phyloP scores from a whole-genome alignment of 2,888 invertebrate genomes.

The Danaus chrysippus region DNA sequence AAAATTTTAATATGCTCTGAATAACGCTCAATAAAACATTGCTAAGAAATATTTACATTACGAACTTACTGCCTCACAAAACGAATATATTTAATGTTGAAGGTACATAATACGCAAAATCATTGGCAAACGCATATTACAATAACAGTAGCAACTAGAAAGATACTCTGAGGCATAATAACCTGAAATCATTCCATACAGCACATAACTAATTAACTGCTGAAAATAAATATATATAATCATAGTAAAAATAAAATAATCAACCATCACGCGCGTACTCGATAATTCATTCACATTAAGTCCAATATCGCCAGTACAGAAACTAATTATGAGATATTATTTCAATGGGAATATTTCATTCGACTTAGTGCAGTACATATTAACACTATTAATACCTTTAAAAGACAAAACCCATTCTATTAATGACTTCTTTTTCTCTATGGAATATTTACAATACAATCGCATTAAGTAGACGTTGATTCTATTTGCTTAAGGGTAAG shows the following conservation, averaged over 20 bases:
- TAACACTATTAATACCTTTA: too few relatives aligned
- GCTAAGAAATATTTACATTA: constrained; percentile 5
- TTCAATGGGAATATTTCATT: too few relatives aligned
- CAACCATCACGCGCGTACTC: neutral
- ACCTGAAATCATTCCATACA: too few relatives aligned
- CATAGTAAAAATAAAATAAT: neutral
- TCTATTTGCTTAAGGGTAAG: neutral
- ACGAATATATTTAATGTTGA: neutral
- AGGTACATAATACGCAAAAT: neutral
- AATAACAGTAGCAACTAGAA: neutral
- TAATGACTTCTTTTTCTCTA: neutral
- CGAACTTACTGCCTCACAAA: constrained; percentile 1
- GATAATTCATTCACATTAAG: neutral
- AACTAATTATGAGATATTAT: too few relatives aligned
- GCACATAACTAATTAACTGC: too few relatives aligned
- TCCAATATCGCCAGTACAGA: neutral
- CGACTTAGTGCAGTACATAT: too few relatives aligned
- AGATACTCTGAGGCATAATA: too few relatives aligned
- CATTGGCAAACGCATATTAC: constrained; percentile 5
- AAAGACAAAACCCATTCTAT: too few relatives aligned
- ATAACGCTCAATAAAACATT: neutral
- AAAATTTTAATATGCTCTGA: neutral
- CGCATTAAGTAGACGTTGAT: neutral
- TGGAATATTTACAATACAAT: neutral
- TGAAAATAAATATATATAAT: too few relatives aligned